Evolutionary conservation across 2,113 vertebrate species (phyloP).

Genomic region (Platysternon megacephalum): DNA sequence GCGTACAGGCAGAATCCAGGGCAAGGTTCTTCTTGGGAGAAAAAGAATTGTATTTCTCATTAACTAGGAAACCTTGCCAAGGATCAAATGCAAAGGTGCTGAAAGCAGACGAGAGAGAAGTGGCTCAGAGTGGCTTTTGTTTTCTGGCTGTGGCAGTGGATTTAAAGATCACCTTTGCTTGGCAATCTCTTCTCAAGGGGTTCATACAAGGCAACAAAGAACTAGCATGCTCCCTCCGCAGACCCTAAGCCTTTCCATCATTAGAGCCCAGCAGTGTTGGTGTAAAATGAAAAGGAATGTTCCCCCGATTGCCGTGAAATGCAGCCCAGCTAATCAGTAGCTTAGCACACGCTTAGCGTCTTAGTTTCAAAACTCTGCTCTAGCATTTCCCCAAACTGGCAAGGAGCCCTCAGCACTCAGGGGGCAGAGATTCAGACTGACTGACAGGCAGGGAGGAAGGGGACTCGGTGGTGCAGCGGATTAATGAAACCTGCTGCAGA

Average conservation of each 20-base stretch:
- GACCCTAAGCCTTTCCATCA: neutral
- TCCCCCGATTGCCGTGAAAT: neutral
- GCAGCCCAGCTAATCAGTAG: neutral
- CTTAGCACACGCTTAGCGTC: neutral
- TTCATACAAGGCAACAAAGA: neutral
- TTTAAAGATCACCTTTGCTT: neutral
- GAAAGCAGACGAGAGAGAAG: neutral
- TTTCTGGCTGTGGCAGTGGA: neutral
- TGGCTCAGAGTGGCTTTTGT: neutral
- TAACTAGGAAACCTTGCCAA: neutral
- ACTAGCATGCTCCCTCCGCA: neutral
- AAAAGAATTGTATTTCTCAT: neutral
- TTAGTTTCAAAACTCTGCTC: neutral
- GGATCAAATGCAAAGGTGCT: neutral
- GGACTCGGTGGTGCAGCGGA: neutral
- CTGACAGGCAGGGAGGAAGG: accelerated
- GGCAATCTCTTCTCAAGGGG: neutral
- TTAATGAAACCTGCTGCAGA: neutral
- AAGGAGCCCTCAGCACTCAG: accelerated
- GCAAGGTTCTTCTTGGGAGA: neutral
- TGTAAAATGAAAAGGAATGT: neutral
- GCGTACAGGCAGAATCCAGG: neutral
- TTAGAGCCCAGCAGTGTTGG: neutral
- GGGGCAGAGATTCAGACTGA: neutral
- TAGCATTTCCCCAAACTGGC: neutral